Evolutionary conservation across 2,888 invertebrate genomes (phyloP).

Genomic region (Apantesis nais): DNA sequence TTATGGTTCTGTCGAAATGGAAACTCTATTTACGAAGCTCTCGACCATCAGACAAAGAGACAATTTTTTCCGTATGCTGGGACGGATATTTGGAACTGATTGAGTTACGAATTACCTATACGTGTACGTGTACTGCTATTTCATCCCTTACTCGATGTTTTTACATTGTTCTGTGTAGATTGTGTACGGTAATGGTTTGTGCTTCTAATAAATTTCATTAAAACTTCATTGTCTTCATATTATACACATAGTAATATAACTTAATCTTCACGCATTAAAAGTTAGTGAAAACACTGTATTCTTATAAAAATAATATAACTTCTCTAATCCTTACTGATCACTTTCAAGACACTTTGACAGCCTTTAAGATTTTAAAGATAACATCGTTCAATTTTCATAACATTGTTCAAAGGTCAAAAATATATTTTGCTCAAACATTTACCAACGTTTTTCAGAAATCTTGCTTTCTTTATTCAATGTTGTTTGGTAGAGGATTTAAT

Average conservation of each 20-base stretch:
- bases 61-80: conserved; percentile 15
- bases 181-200: neutral
- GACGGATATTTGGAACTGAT: conserved; percentile 19
- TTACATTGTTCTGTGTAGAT: neutral
- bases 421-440: conserved; percentile 39
- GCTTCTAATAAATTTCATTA: neutral
- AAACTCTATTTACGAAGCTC: conserved; percentile 36
- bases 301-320: conserved; percentile 10
- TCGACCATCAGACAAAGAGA: conserved; percentile 26
- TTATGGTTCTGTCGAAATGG: conserved; percentile 38
- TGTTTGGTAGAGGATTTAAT: conserved; percentile 48
- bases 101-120: conserved; percentile 17
- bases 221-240: neutral
- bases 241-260: neutral
- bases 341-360: conserved; percentile 25
- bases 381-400: conserved; percentile 37
- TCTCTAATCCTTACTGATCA: neutral
- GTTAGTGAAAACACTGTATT: neutral
- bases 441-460: conserved; percentile 34
- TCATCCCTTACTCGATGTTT: neutral
- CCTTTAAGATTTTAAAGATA: conserved; percentile 25
- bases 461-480: conserved; percentile 38
- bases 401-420: conserved; percentile 38
- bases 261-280: neutral
- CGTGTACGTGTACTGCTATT: neutral